Evolutionary conservation across 2,888 invertebrate species (phyloP).

Genomic region (Mythimna impura): DNA sequence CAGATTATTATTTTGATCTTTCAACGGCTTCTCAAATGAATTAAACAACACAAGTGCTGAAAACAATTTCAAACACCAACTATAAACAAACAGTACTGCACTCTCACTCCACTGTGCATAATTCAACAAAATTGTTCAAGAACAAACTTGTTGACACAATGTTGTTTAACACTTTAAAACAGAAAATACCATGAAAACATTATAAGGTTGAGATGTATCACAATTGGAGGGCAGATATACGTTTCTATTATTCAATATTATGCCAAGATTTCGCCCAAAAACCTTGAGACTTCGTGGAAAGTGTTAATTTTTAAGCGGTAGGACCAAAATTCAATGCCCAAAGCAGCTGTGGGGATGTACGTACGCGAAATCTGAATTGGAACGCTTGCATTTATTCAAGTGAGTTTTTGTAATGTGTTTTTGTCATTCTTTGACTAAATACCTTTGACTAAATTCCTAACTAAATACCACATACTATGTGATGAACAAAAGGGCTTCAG

Average conservation of each 20-base stretch:
- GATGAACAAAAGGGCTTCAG: no score
- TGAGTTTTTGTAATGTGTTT: neutral
- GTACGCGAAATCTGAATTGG: slow-evolving; percentile 25
- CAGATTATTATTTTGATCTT: no score
- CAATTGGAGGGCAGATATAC: slow-evolving; percentile 68
- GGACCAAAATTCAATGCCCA: slow-evolving; percentile 76
- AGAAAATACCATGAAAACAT: slow-evolving; percentile 75
- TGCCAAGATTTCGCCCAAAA: slow-evolving; percentile 76
- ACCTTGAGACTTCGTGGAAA: slow-evolving; percentile 71
- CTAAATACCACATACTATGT: no score
- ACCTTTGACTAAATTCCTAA: no score
- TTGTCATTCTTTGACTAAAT: no score
- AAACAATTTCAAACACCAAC: neutral
- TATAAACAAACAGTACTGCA: neutral
- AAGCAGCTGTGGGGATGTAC: slow-evolving; percentile 59
- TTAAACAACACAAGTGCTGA: neutral
- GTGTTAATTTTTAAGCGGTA: slow-evolving; percentile 85
- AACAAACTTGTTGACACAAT: slow-evolving; percentile 12
- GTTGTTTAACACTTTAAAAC: slow-evolving; percentile 14
- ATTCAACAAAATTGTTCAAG: slow-evolving; percentile 19
- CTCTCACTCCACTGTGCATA: slow-evolving; percentile 18
- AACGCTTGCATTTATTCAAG: neutral
- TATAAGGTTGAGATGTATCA: slow-evolving; percentile 74
- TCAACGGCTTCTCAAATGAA: neutral
- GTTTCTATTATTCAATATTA: slow-evolving; percentile 81